A percentile compares a stretch with the other conserved stretches of the same genome.
These are phyloP conservation scores for Homalodisca vitripennis DNA, from an alignment of 1,140 invertebrate genomes.

Conservation along the genomic window DNA sequence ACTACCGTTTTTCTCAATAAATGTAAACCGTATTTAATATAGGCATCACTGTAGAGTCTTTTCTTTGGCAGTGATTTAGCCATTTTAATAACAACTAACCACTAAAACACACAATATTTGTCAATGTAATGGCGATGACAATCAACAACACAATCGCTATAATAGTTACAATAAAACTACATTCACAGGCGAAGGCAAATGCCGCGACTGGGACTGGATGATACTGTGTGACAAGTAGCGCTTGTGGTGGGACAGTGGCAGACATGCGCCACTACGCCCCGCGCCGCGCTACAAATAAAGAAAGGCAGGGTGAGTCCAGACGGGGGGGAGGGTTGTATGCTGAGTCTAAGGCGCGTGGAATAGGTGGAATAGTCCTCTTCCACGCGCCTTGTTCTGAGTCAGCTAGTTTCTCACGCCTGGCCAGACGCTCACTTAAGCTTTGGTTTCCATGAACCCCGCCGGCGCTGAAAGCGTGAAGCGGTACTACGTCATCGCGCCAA, in stretches of 20 bases:
- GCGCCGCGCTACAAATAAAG: neutral
- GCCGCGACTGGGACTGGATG: neutral
- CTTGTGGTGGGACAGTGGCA: neutral
- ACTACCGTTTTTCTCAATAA: slow-evolving; percentile 31
- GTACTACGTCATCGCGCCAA: too few relatives aligned
- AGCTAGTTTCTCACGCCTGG: too few relatives aligned
- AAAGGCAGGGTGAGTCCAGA: neutral
- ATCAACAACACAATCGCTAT: slow-evolving; percentile 4
- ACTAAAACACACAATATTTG: neutral
- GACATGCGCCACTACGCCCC: neutral
- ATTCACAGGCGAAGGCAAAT: neutral
- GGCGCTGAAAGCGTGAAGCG: too few relatives aligned
- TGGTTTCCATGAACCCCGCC: too few relatives aligned
- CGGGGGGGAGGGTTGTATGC: too few relatives aligned
- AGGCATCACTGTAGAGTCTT: slow-evolving; percentile 33
- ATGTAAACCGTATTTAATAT: slow-evolving; percentile 36
- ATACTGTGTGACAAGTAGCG: neutral
- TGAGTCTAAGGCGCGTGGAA: too few relatives aligned
- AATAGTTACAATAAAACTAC: neutral
- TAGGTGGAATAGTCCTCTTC: too few relatives aligned
- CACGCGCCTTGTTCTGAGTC: too few relatives aligned
- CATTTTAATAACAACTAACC: slow-evolving; percentile 18
- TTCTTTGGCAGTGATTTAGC: slow-evolving; percentile 32
- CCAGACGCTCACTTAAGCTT: neutral
- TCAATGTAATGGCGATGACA: neutral